A percentile compares a stretch with the other conserved stretches of the same genome.
These are phyloP conservation scores for Sylvilagus floridanus DNA, from an alignment of 2,797 vertebrate genomes.

Conservation along the genomic window DNA sequence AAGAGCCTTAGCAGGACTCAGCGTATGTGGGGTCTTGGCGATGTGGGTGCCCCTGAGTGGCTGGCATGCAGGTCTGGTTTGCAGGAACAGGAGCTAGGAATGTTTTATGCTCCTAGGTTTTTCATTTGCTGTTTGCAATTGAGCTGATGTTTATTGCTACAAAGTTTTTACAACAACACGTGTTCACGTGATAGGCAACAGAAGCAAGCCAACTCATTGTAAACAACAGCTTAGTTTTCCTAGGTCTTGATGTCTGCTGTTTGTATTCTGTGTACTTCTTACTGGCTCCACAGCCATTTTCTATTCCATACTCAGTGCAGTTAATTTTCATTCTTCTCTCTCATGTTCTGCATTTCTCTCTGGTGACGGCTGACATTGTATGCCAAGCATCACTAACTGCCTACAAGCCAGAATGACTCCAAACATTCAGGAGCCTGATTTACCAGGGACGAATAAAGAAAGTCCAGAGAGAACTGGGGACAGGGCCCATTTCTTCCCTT, in stretches of 20 bases:
- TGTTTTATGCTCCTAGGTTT: not conserved
- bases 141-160: not conserved
- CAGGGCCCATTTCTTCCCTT: not conserved
- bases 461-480: not conserved
- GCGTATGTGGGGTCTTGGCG: constrained; percentile 50
- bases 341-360: not conserved
- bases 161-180: constrained; percentile 10
- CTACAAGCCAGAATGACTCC: not conserved
- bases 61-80: not conserved
- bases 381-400: not conserved
- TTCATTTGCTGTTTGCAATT: not conserved
- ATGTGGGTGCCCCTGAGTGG: not conserved
- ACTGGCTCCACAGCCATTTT: not conserved
- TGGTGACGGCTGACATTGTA: not conserved
- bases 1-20: constrained; percentile 38
- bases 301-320: not conserved
- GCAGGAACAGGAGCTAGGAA: not conserved
- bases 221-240: not conserved
- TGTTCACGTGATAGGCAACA: not conserved
- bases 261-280: not conserved
- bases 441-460: not conserved
- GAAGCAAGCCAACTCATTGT: not conserved
- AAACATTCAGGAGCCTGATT: not conserved
- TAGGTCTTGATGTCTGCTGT: not conserved
- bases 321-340: not conserved